phyloP scores from a whole-genome alignment of 2,113 vertebrate genomes.

The Sebastes schlegelii region DNA sequence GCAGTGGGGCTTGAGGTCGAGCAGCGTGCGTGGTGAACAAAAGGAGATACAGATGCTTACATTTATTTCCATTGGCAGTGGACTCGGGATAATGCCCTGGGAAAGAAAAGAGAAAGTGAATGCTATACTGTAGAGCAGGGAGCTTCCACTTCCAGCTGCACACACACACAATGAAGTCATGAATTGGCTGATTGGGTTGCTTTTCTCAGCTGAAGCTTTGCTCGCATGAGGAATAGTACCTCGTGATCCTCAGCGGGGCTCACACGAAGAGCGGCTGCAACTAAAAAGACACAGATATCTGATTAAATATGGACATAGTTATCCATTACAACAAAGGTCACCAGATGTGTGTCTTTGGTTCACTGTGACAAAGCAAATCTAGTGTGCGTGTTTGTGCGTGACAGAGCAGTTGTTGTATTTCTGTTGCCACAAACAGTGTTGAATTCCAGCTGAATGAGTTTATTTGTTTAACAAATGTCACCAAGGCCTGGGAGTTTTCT shows the following conservation, averaged over 20 bases:
- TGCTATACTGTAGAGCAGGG: slow-evolving; percentile 49
- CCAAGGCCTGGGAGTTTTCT: slow-evolving; percentile 48
- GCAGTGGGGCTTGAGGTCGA: slow-evolving; percentile 61
- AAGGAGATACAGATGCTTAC: slow-evolving; percentile 80
- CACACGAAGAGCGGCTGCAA: slow-evolving; percentile 35
- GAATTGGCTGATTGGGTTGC: slow-evolving; percentile 71
- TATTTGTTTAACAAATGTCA: slow-evolving; percentile 72
- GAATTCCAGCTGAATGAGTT: slow-evolving; percentile 69
- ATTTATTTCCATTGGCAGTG: slow-evolving; percentile 80
- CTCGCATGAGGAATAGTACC: slow-evolving; percentile 52
- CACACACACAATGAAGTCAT: slow-evolving; percentile 74
- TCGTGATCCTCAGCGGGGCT: slow-evolving; percentile 44
- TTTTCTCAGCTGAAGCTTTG: slow-evolving; percentile 65
- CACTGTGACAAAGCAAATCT: slow-evolving; percentile 58
- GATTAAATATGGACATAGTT: slow-evolving; percentile 38
- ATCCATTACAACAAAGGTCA: slow-evolving; percentile 20
- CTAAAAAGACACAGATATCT: slow-evolving; percentile 48
- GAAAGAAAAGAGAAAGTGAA: slow-evolving; percentile 69
- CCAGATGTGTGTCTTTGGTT: slow-evolving; percentile 32
- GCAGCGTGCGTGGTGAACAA: slow-evolving; percentile 60
- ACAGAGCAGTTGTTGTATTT: slow-evolving; percentile 30
- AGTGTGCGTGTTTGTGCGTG: slow-evolving; percentile 10
- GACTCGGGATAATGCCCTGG: slow-evolving; percentile 59
- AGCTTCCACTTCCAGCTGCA: slow-evolving; percentile 71
- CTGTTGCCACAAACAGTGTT: slow-evolving; percentile 50